Percentiles rank a stretch among this genome's conserved stretches.
These are phyloP conservation scores for Ophioninae sp. DNA, from an alignment of 2,888 invertebrate species.

Conservation along the genomic window DNA sequence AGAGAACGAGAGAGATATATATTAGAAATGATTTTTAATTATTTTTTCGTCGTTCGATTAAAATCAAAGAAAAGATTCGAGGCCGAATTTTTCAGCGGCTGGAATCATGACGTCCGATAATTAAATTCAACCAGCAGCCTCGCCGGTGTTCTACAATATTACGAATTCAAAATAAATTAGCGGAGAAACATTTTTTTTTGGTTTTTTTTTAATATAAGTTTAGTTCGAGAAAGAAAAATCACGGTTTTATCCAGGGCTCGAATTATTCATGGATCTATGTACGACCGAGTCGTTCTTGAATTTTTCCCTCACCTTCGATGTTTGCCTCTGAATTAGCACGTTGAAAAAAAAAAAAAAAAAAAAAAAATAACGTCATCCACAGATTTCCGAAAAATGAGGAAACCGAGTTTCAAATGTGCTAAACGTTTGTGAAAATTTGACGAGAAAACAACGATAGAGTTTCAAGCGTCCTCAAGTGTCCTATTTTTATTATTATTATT, in stretches of 20 bases:
- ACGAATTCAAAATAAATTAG: background rate
- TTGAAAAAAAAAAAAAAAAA: background rate
- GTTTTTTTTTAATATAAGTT: background rate
- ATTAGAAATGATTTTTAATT: background rate
- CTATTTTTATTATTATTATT: background rate
- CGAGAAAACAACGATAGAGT: background rate
- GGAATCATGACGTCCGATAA: background rate
- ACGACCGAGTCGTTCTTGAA: no score
- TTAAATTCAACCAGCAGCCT: background rate
- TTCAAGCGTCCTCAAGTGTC: background rate
- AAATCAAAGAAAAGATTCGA: background rate
- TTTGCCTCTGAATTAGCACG: background rate
- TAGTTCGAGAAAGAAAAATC: background rate
- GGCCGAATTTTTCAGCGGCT: background rate
- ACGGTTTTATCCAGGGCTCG: background rate
- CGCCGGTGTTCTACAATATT: background rate
- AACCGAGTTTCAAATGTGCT: background rate
- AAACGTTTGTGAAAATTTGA: background rate
- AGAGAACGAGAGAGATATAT: background rate
- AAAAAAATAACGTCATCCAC: background rate
- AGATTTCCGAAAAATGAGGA: background rate
- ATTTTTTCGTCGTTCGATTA: no score
- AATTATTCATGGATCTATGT: background rate
- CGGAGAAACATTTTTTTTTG: background rate
- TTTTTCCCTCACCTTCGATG: background rate